These are phyloP conservation scores for Myrmecobius fasciatus DNA, from an alignment of 2,113 vertebrate species.

Conservation along the genomic window DNA sequence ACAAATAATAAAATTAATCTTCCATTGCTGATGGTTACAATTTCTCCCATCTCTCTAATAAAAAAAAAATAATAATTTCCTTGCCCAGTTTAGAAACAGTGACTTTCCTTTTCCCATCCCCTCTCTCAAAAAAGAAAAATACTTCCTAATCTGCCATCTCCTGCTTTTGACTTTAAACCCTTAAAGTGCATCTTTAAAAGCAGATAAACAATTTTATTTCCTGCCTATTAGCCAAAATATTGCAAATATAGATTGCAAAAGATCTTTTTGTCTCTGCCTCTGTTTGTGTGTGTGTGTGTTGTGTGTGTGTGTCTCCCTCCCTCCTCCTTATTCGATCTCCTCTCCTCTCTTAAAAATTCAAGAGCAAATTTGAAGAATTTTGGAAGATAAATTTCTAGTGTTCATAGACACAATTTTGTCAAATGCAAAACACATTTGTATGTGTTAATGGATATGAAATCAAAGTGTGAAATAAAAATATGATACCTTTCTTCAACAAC, in stretches of 20 bases:
- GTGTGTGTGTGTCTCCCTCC: neutral
- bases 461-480: neutral
- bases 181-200: neutral
- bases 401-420: neutral
- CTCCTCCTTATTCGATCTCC: neutral
- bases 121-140: neutral
- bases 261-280: neutral
- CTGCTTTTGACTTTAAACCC: neutral
- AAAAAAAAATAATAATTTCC: neutral
- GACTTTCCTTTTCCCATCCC: neutral
- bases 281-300: neutral
- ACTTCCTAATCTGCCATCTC: neutral
- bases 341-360: neutral
- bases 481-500: neutral
- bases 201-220: neutral
- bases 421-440: neutral
- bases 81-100: neutral
- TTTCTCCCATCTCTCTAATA: neutral
- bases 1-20: neutral
- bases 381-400: slow-evolving; percentile 1
- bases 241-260: neutral
- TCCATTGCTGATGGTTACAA: neutral
- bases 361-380: slow-evolving; percentile 12
- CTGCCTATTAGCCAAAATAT: neutral
- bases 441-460: slow-evolving; percentile 11